These are phyloP conservation scores for Acrobasis consociella DNA, from an alignment of 2,888 invertebrate genomes.

Conservation along the genomic window DNA sequence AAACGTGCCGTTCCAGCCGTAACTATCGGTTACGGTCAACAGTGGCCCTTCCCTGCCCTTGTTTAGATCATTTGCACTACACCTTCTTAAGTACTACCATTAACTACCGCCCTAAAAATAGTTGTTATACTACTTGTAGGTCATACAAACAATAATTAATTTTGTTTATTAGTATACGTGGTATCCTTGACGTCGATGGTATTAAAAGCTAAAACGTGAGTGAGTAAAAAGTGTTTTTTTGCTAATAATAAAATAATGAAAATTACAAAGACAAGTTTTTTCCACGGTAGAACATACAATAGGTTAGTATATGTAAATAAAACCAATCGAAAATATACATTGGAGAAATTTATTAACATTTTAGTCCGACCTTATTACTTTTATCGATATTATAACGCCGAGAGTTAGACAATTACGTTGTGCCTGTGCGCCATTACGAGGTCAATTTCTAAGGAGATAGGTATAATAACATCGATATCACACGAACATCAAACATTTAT, in stretches of 20 bases:
- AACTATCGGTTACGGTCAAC: constrained; percentile 66
- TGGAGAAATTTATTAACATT: not conserved
- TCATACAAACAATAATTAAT: too few relatives aligned
- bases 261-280: too few relatives aligned
- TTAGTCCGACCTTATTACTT: not conserved
- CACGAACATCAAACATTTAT: not conserved
- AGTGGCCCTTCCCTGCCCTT: constrained; percentile 45
- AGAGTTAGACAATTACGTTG: constrained; percentile 2
- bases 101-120: not conserved
- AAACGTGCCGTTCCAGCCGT: constrained; percentile 65
- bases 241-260: too few relatives aligned
- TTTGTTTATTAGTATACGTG: too few relatives aligned
- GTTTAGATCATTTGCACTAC: constrained; percentile 14
- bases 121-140: too few relatives aligned
- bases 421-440: not conserved
- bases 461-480: not conserved
- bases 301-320: too few relatives aligned
- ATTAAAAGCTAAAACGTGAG: too few relatives aligned
- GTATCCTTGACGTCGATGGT: too few relatives aligned
- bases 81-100: not conserved
- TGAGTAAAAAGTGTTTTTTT: too few relatives aligned
- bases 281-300: too few relatives aligned
- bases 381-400: not conserved
- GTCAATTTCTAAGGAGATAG: not conserved
- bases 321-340: not conserved